Evolutionary conservation across 1,140 invertebrate genomes (phyloP).

Genomic region (Pseudomyrmex dendroicus): DNA sequence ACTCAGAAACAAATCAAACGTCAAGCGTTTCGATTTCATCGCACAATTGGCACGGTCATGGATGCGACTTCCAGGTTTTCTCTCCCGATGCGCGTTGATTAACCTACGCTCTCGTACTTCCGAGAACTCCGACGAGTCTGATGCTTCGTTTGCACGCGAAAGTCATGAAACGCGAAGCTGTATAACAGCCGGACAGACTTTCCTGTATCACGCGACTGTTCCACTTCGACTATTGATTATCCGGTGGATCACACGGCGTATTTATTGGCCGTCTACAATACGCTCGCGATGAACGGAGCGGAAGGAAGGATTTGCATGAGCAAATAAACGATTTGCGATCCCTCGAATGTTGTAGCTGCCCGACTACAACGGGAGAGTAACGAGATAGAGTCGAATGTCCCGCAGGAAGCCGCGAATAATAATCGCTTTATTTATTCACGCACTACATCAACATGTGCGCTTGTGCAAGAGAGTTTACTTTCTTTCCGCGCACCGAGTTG

Average conservation of each 20-base stretch:
- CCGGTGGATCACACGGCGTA: conserved; percentile 46
- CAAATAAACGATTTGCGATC: conserved; percentile 63
- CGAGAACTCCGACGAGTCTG: background rate
- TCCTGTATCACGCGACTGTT: conserved; percentile 22
- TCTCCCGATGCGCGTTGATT: background rate
- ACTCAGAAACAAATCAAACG: conserved; percentile 5
- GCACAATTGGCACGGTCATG: background rate
- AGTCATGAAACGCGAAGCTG: background rate
- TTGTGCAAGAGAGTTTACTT: background rate
- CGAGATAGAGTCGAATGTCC: background rate
- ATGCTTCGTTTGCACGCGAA: conserved; percentile 15
- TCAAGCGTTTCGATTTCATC: background rate
- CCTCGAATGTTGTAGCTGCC: background rate
- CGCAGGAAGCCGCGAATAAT: conserved; percentile 21
- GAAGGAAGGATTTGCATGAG: conserved; percentile 70
- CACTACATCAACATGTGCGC: background rate
- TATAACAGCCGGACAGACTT: background rate
- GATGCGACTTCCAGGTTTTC: background rate
- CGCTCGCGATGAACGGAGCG: conserved; percentile 44
- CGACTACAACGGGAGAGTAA: background rate
- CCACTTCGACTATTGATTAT: conserved; percentile 55
- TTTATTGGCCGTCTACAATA: conserved; percentile 70
- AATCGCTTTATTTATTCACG: conserved; percentile 42
- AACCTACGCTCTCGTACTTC: background rate
- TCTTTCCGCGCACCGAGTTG: background rate